Percentiles rank a stretch among this genome's conserved stretches.
These are phyloP conservation scores for Leguminivora glycinivorella DNA, from an alignment of 1,140 invertebrate species.

Conservation along the genomic window DNA sequence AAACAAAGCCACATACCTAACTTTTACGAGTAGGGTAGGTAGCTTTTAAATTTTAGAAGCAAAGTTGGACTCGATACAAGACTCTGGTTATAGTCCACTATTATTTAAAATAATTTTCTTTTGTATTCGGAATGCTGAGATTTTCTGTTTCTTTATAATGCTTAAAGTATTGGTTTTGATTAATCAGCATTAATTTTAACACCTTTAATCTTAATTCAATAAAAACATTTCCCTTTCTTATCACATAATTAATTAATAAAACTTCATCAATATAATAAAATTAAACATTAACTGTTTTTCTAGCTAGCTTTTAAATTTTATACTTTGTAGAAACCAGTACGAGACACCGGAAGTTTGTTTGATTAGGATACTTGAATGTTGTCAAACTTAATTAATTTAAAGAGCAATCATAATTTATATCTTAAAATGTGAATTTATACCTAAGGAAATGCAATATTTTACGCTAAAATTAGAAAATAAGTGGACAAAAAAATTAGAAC, in stretches of 20 bases:
- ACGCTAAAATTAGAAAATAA: background rate
- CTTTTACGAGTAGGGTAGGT: too few species aligned
- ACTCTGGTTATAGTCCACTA: too few species aligned
- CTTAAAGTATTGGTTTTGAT: background rate
- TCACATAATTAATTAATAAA: slow-evolving; percentile 1
- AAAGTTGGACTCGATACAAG: too few species aligned
- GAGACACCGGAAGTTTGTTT: background rate
- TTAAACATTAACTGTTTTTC: background rate
- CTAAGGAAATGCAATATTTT: background rate
- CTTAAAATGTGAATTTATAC: background rate
- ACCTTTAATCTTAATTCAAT: background rate
- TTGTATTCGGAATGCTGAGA: background rate
- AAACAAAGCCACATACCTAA: too few species aligned
- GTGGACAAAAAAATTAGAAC: background rate
- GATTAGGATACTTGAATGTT: background rate
- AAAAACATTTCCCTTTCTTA: slow-evolving; percentile 15
- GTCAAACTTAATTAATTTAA: slow-evolving; percentile 18
- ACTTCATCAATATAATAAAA: background rate
- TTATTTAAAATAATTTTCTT: background rate
- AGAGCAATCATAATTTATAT: background rate
- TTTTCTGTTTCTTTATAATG: background rate
- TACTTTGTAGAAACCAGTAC: background rate
- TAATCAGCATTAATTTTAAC: background rate
- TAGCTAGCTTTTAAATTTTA: background rate
- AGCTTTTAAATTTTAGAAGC: too few species aligned